These are phyloP conservation scores for Zonitis immaculata DNA, from an alignment of 2,888 invertebrate species.

Conservation along the genomic window DNA sequence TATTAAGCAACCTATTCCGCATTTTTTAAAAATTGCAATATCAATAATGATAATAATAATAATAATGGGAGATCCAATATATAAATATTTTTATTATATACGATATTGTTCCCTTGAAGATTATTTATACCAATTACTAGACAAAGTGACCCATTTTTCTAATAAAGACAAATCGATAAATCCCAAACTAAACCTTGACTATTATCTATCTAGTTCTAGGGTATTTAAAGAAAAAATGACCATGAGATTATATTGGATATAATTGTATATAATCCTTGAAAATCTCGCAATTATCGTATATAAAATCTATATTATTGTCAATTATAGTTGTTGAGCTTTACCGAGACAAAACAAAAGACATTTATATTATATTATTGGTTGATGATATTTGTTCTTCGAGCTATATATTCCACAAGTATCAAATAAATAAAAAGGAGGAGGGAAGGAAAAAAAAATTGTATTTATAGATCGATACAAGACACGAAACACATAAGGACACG, in stretches of 20 bases:
- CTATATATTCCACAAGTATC: constrained; percentile 14
- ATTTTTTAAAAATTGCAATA: constrained; percentile 3
- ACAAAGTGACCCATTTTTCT: constrained; percentile 22
- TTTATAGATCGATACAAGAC: constrained; percentile 15
- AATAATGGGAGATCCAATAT: background rate
- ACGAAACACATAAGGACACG: constrained; percentile 17
- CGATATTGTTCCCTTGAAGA: constrained; percentile 19
- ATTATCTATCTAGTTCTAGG: too few relatives aligned
- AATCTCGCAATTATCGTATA: background rate
- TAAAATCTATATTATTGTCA: background rate
- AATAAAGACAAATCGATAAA: constrained; percentile 22
- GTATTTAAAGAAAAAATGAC: constrained; percentile 14
- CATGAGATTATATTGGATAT: constrained; percentile 8
- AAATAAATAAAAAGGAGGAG: constrained; percentile 10
- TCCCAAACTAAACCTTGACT: constrained; percentile 6
- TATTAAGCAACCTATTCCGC: constrained; percentile 32
- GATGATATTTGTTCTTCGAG: constrained; percentile 8
- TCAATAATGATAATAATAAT: background rate
- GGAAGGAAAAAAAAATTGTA: too few relatives aligned
- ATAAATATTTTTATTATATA: too few relatives aligned
- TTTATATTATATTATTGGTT: too few relatives aligned
- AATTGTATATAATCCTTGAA: constrained; percentile 14
- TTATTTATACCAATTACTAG: constrained; percentile 19
- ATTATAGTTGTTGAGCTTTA: constrained; percentile 1
- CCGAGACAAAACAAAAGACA: constrained; percentile 1